A percentile compares a stretch with the other conserved stretches of the same genome.
phyloP scores from a whole-genome alignment of 2,888 invertebrate species.

The Strigamia transsilvanica region DNA sequence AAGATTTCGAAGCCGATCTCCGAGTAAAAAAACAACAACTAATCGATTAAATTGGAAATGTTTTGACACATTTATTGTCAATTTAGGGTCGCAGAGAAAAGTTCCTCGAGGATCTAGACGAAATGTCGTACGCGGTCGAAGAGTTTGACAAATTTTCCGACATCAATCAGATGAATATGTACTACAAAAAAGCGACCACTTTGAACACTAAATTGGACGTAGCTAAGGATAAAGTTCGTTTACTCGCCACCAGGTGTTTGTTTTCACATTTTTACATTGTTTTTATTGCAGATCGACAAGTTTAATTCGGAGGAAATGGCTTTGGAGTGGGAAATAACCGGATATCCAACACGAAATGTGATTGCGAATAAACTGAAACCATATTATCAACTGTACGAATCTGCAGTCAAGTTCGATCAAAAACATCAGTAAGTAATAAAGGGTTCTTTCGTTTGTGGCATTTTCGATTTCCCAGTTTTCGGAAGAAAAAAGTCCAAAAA shows the following conservation, averaged over 20 bases:
- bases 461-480: too few relatives aligned
- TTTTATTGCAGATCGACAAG: constrained; percentile 74
- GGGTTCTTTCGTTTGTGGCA: too few relatives aligned
- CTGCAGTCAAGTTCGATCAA: constrained; percentile 83
- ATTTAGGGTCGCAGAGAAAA: constrained; percentile 74
- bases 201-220: constrained; percentile 76
- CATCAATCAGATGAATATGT: constrained; percentile 80
- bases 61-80: too few relatives aligned
- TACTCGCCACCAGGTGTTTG: too few relatives aligned
- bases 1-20: constrained; percentile 84
- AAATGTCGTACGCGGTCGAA: constrained; percentile 80
- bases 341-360: constrained; percentile 83
- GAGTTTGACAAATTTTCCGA: constrained; percentile 90
- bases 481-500: too few relatives aligned
- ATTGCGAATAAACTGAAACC: constrained; percentile 80
- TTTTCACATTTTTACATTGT: too few relatives aligned
- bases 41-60: constrained; percentile 42
- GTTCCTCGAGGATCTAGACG: constrained; percentile 82
- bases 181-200: constrained; percentile 80
- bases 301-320: constrained; percentile 92
- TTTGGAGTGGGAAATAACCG: constrained; percentile 86
- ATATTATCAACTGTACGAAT: constrained; percentile 86
- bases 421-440: constrained; percentile 74
- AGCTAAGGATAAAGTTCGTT: constrained; percentile 72
- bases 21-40: constrained; percentile 65